These are phyloP conservation scores for Coptodon bakossiorum DNA, from an alignment of 2,113 vertebrate species.

Conservation along the genomic window DNA sequence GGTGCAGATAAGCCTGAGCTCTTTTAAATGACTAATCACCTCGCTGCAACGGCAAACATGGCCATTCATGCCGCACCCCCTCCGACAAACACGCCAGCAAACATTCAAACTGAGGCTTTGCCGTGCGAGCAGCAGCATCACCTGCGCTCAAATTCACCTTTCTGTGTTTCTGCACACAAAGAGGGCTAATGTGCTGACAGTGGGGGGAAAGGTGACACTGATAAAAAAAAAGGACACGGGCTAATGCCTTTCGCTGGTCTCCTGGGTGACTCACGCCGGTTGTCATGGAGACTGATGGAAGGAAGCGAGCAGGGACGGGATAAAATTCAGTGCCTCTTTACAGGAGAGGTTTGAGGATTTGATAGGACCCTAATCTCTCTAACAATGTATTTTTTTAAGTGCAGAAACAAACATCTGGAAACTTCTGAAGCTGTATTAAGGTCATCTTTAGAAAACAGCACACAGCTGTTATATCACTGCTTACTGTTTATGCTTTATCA, in stretches of 20 bases:
- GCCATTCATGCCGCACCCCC: neutral
- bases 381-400: neutral
- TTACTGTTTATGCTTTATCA: neutral
- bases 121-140: neutral
- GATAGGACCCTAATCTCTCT: neutral
- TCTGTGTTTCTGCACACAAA: neutral
- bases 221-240: neutral
- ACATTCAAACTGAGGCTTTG: neutral
- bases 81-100: neutral
- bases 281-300: constrained; percentile 49
- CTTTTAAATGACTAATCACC: neutral
- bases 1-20: neutral
- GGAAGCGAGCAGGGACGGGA: neutral
- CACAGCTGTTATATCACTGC: neutral
- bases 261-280: constrained; percentile 35
- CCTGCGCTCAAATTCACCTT: neutral
- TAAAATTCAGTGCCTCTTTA: neutral
- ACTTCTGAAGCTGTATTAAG: neutral
- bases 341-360: neutral
- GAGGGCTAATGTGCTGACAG: neutral
- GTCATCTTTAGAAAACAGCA: no score
- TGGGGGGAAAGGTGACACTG: neutral
- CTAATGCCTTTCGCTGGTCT: constrained; percentile 24
- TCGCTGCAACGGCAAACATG: neutral
- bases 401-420: neutral